Conservation (phyloP, 23 tunicate genomes). For the Phallusia fumigata region DNA sequence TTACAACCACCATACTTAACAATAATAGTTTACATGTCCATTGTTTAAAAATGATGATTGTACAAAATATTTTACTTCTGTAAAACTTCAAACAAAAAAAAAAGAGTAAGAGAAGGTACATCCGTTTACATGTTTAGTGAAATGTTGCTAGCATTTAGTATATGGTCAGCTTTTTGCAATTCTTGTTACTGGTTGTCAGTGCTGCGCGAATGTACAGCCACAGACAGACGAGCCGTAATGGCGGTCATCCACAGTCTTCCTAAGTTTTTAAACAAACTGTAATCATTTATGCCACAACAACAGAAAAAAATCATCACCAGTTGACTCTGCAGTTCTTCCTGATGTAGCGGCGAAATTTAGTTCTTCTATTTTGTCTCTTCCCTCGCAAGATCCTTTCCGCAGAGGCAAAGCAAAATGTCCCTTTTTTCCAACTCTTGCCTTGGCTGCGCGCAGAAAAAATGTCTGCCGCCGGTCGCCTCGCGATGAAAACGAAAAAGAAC, state of each 20-base stretch:
- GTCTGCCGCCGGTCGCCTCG: constrained; percentile 6
- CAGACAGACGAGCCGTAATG: not conserved
- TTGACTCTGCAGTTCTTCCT: constrained; percentile 9
- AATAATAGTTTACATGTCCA: too few relatives aligned
- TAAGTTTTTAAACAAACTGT: not conserved
- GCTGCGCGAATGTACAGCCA: not conserved
- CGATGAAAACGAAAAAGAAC: constrained; percentile 13
- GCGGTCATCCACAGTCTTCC: not conserved
- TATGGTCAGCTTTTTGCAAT: too few relatives aligned
- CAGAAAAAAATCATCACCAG: constrained; percentile 5
- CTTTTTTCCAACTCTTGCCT: constrained; percentile 7
- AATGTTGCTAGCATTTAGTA: too few relatives aligned
- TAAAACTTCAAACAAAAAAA: too few relatives aligned
- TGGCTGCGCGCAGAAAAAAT: constrained; percentile 17
- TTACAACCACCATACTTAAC: too few relatives aligned
- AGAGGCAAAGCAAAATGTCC: constrained; percentile 13
- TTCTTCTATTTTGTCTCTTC: constrained; percentile 12
- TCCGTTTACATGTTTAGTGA: too few relatives aligned
- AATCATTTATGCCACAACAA: not conserved
- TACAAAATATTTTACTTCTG: too few relatives aligned
- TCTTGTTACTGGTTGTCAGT: not conserved
- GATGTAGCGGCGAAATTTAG: not conserved
- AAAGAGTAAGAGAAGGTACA: too few relatives aligned
- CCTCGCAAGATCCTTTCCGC: constrained; percentile 9
- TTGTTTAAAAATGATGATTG: too few relatives aligned